Percentiles rank a stretch among this genome's conserved stretches.
These are phyloP conservation scores for Grus americana DNA, from an alignment of 2,113 vertebrate species.

Conservation along the genomic window DNA sequence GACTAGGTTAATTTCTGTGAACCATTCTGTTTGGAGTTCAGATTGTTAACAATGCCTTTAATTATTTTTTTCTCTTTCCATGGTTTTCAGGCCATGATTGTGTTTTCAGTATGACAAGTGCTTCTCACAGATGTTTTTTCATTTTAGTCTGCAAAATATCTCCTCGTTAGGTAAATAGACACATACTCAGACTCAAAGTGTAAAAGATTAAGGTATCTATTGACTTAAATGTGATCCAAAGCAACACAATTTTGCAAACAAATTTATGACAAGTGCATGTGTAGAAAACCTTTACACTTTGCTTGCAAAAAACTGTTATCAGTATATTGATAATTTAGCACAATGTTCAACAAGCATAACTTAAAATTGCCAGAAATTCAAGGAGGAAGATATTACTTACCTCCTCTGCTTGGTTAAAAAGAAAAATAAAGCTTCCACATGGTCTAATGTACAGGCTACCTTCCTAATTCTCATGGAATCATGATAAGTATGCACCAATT, in stretches of 20 bases:
- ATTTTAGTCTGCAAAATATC: not conserved
- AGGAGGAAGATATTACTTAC: not conserved
- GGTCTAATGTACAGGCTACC: not conserved
- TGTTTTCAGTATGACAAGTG: not conserved
- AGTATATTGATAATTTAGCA: not conserved
- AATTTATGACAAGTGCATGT: fast-evolving
- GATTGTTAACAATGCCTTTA: not conserved
- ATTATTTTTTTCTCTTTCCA: not conserved
- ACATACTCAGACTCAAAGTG: not conserved
- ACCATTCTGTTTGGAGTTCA: not conserved
- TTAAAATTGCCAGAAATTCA: not conserved
- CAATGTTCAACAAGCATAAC: not conserved
- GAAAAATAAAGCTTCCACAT: not conserved
- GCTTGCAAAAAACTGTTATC: not conserved
- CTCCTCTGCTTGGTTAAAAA: not conserved
- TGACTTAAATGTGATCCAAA: not conserved
- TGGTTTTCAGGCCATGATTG: not conserved
- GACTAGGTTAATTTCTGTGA: not conserved
- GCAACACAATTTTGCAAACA: not conserved
- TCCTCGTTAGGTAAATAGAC: not conserved
- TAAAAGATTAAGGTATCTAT: not conserved
- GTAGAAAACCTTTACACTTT: not conserved
- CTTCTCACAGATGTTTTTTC: not conserved
- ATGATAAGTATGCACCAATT: not conserved
- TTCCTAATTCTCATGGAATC: not conserved